Conservation (phyloP, 2,113 vertebrate species). For the Eretmochelys imbricata region DNA sequence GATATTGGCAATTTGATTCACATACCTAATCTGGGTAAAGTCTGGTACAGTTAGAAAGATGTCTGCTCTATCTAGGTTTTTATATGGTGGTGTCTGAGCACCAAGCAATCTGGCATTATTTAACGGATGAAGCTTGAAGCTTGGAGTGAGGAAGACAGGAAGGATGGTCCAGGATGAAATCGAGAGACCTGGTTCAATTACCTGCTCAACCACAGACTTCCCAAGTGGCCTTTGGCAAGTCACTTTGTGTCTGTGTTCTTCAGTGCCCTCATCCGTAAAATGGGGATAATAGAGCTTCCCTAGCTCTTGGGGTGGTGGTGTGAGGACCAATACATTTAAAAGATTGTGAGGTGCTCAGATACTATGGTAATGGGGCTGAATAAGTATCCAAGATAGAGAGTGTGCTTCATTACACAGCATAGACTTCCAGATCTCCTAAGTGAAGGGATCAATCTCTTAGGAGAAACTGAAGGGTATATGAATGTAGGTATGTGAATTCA, state of each 20-base stretch:
- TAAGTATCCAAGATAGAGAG: background rate
- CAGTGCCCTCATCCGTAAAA: background rate
- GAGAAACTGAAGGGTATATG: background rate
- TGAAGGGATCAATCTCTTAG: background rate
- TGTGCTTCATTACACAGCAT: background rate
- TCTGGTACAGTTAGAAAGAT: background rate
- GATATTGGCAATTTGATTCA: background rate
- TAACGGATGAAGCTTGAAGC: background rate
- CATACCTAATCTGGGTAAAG: background rate
- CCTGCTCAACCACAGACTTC: background rate
- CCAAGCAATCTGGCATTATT: background rate
- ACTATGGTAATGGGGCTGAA: background rate
- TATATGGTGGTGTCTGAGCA: background rate
- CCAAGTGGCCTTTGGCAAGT: background rate
- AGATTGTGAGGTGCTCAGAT: background rate
- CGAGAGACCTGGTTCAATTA: background rate
- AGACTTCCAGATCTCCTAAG: background rate
- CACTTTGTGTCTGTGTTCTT: background rate
- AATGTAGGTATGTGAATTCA: background rate
- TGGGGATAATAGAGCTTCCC: background rate
- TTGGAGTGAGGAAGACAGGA: background rate
- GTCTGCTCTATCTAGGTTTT: background rate
- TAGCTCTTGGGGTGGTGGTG: background rate
- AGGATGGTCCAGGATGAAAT: background rate
- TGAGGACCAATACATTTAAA: background rate